Evolutionary conservation across 2,888 invertebrate genomes (phyloP).

Genomic region (Morpho achilles): DNA sequence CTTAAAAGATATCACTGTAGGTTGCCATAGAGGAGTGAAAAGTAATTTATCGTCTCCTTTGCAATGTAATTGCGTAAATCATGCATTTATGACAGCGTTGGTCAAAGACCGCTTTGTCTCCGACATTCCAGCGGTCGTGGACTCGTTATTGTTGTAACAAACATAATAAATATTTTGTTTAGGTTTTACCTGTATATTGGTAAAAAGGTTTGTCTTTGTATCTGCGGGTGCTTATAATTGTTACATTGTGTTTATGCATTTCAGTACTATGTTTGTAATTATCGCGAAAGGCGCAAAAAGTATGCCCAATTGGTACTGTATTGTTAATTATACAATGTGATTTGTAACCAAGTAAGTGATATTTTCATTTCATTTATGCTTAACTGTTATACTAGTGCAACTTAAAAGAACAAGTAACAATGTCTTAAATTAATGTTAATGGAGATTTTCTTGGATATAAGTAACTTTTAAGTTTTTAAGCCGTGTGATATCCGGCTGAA

Average conservation of each 20-base stretch:
- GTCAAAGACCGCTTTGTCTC: constrained; percentile 62
- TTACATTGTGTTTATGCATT: no score
- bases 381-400: no score
- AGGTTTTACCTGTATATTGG: constrained; percentile 31
- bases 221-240: not conserved
- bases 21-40: constrained; percentile 60
- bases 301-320: not conserved
- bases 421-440: no score
- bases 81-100: constrained; percentile 72
- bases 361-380: no score
- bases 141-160: constrained; percentile 53
- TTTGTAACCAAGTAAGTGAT: no score
- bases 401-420: no score
- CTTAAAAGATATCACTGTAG: constrained; percentile 24
- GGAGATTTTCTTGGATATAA: no score
- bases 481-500: no score
- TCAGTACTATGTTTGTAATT: not conserved
- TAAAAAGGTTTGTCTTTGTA: constrained; percentile 15
- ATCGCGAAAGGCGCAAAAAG: not conserved
- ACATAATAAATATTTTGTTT: constrained; percentile 43
- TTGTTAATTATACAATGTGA: no score
- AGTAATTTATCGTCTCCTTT: constrained; percentile 73
- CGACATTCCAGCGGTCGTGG: constrained; percentile 49
- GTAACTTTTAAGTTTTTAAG: no score
- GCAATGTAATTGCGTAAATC: constrained; percentile 75